Evolutionary conservation across 2,888 invertebrate species (phyloP).

Genomic region (Hirtodrosophila confusa): DNA sequence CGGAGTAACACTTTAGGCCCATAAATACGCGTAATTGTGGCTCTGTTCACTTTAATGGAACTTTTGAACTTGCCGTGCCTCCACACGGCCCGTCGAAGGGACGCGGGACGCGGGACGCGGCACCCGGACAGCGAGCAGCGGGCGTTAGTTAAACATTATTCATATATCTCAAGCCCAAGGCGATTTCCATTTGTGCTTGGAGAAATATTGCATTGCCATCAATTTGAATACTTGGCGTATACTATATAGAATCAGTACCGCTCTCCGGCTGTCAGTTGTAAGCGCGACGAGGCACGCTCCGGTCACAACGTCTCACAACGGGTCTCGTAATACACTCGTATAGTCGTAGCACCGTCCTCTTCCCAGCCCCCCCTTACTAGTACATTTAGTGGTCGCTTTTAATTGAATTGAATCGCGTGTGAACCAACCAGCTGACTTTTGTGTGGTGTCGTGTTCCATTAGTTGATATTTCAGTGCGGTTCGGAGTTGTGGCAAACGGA

Average conservation of each 20-base stretch:
- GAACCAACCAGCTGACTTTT: constrained; percentile 29
- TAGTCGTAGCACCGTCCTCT: background rate
- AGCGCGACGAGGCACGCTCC: constrained; percentile 44
- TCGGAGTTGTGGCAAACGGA: background rate
- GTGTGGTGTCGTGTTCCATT: constrained; percentile 6
- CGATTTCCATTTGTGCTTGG: constrained; percentile 38
- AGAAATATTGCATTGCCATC: constrained; percentile 10
- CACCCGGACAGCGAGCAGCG: too few species aligned
- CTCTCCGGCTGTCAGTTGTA: constrained; percentile 49
- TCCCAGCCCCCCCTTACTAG: background rate
- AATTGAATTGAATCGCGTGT: constrained; percentile 60
- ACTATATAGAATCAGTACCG: constrained; percentile 1
- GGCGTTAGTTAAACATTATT: background rate
- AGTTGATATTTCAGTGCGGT: constrained; percentile 25
- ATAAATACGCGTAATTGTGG: constrained; percentile 2
- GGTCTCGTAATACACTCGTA: background rate
- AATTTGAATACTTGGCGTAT: constrained; percentile 36
- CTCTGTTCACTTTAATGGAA: constrained; percentile 11
- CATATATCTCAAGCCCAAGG: constrained; percentile 39
- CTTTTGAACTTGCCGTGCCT: constrained; percentile 14
- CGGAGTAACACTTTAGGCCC: constrained; percentile 1
- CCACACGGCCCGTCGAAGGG: constrained; percentile 3
- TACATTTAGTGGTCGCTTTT: background rate
- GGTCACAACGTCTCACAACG: constrained; percentile 35
- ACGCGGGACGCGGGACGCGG: constrained; percentile 4